A percentile compares a stretch with the other conserved stretches of the same genome.
Evolutionary conservation across 2,113 vertebrate species (phyloP).

Genomic region (Anguilla rostrata): DNA sequence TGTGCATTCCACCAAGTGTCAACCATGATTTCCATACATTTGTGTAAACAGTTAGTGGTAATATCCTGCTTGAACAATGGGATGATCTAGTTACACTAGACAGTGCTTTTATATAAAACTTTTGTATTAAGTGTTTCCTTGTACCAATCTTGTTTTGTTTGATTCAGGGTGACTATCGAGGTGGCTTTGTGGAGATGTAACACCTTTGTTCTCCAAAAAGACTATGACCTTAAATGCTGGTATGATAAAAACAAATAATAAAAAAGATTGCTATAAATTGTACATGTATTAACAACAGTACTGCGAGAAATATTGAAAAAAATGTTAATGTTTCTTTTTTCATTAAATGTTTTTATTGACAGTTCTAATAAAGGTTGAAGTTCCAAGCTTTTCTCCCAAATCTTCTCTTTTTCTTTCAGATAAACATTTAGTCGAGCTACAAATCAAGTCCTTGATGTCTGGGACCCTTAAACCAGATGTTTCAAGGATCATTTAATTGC

Average conservation of each 20-base stretch:
- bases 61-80: background rate
- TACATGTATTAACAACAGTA: slow-evolving; percentile 58
- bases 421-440: background rate
- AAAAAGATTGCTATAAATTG: slow-evolving; percentile 48
- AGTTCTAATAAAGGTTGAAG: slow-evolving; percentile 72
- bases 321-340: slow-evolving; percentile 51
- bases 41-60: slow-evolving; percentile 2
- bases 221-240: slow-evolving; percentile 28
- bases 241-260: slow-evolving; percentile 25
- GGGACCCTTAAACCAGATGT: slow-evolving; percentile 6
- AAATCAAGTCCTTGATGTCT: slow-evolving; percentile 3
- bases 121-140: slow-evolving; percentile 32
- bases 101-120: slow-evolving; percentile 27
- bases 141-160: slow-evolving; percentile 19
- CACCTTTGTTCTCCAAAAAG: background rate
- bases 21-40: slow-evolving; percentile 14
- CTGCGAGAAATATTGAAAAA: slow-evolving; percentile 60
- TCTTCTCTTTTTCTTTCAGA: background rate
- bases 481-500: slow-evolving; percentile 5
- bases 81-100: slow-evolving; percentile 2
- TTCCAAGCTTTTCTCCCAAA: slow-evolving; percentile 59
- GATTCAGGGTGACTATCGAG: slow-evolving; percentile 27
- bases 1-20: slow-evolving; percentile 23
- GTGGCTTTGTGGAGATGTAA: slow-evolving; percentile 2
- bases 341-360: slow-evolving; percentile 55